Conservation (phyloP, 2,113 vertebrate genomes). For the Steatornis caripensis region DNA sequence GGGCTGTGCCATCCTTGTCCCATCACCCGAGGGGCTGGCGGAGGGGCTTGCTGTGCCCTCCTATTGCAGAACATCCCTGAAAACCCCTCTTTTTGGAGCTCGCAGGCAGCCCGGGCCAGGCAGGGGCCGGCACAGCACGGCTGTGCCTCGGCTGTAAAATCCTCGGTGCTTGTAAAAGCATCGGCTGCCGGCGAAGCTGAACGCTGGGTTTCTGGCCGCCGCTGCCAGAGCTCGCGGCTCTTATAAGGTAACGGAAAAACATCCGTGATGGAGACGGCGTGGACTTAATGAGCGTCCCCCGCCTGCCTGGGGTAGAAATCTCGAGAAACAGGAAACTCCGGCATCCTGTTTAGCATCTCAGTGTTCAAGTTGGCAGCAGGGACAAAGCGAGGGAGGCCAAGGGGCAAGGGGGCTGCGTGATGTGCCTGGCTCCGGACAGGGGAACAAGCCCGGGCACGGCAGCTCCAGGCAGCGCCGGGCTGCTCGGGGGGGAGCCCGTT, state of each 20-base stretch:
- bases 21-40: fast-evolving
- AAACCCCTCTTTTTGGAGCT: not conserved
- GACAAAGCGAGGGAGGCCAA: not conserved
- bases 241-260: not conserved
- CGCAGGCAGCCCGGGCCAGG: not conserved
- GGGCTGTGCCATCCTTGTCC: not conserved
- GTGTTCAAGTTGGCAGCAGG: not conserved
- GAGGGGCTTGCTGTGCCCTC: not conserved
- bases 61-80: not conserved
- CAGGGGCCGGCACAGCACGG: not conserved
- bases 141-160: not conserved
- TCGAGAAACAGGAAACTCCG: slow-evolving; percentile 34
- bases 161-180: not conserved
- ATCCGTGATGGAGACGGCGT: not conserved
- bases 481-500: fast-evolving
- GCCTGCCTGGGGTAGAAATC: not conserved
- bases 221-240: not conserved
- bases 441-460: not conserved
- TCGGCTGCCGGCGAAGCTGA: not conserved
- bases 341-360: slow-evolving; percentile 28
- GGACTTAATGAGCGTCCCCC: not conserved
- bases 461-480: not conserved
- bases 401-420: not conserved
- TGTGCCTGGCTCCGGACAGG: not conserved
- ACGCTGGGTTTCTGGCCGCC: not conserved